phyloP scores from a whole-genome alignment of 2,888 invertebrate genomes.

The Drosophila longiperda region DNA sequence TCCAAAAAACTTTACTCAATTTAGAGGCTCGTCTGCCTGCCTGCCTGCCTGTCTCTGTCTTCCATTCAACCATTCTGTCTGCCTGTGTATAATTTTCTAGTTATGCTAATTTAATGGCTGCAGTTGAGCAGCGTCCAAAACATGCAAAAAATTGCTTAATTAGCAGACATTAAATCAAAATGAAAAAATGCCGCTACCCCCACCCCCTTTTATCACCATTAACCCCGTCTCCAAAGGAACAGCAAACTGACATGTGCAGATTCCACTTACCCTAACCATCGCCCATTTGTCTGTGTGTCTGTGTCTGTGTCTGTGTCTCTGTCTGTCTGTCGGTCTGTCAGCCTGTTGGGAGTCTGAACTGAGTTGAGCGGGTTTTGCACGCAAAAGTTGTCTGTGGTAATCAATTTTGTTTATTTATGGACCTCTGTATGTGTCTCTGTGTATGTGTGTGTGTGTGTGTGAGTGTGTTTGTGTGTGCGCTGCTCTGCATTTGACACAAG shows the following conservation, averaged over 20 bases:
- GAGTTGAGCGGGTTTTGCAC: conserved; percentile 60
- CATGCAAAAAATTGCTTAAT: conserved; percentile 73
- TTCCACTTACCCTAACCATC: conserved; percentile 23
- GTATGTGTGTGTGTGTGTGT: background rate
- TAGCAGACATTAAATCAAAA: conserved; percentile 80
- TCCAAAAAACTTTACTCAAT: conserved; percentile 56
- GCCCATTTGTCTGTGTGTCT: conserved; percentile 1
- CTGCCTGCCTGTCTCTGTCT: background rate
- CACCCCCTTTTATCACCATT: background rate
- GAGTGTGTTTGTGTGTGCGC: background rate
- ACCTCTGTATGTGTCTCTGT: conserved; percentile 41
- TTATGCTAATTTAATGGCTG: conserved; percentile 78
- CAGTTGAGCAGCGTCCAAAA: conserved; percentile 59
- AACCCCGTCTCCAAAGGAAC: conserved; percentile 13
- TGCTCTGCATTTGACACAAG: conserved; percentile 64
- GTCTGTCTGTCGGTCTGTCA: conserved; percentile 16
- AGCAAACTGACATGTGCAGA: conserved; percentile 76
- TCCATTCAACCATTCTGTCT: conserved; percentile 9
- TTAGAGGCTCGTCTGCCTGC: conserved; percentile 26
- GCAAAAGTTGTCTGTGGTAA: conserved; percentile 76
- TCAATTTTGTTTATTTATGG: conserved; percentile 80
- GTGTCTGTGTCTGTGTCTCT: background rate
- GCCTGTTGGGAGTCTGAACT: conserved; percentile 5
- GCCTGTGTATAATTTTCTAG: conserved; percentile 75
- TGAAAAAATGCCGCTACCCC: conserved; percentile 56